Evolutionary conservation across 2,888 invertebrate species (phyloP).

Genomic region (Ochropleura leucogaster): DNA sequence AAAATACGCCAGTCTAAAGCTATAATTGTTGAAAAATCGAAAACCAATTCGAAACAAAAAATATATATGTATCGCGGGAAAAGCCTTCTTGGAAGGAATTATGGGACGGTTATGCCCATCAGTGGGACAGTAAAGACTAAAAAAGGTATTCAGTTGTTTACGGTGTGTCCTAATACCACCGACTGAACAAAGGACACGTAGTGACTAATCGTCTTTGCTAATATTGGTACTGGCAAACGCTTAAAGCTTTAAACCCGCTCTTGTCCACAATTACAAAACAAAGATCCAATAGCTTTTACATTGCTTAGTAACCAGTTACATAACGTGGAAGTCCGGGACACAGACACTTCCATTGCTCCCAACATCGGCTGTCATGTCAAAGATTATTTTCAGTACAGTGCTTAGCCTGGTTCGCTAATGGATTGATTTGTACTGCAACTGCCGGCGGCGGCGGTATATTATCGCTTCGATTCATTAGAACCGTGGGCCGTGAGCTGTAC

Average conservation of each 20-base stretch:
- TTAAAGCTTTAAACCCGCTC: not conserved
- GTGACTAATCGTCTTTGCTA: not conserved
- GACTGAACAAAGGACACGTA: no score
- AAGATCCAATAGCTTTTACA: not conserved
- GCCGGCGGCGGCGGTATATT: not conserved
- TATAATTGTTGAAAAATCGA: not conserved
- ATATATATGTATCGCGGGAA: not conserved
- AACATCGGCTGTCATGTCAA: slow-evolving; percentile 2
- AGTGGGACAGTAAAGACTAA: not conserved
- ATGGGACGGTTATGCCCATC: not conserved
- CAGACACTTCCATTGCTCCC: not conserved
- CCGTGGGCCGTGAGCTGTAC: not conserved
- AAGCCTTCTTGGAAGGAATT: not conserved
- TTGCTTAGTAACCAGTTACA: not conserved
- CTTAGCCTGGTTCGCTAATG: not conserved
- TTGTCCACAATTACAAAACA: not conserved
- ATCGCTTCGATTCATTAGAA: not conserved
- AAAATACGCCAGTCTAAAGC: not conserved
- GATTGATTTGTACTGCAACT: not conserved
- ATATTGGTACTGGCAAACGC: no score
- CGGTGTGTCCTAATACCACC: not conserved
- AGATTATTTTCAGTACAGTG: not conserved
- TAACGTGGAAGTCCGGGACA: no score
- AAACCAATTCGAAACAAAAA: not conserved
- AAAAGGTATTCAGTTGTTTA: not conserved